phyloP scores from a whole-genome alignment of 1,140 invertebrate species.

The Protaetia brevitarsis region DNA sequence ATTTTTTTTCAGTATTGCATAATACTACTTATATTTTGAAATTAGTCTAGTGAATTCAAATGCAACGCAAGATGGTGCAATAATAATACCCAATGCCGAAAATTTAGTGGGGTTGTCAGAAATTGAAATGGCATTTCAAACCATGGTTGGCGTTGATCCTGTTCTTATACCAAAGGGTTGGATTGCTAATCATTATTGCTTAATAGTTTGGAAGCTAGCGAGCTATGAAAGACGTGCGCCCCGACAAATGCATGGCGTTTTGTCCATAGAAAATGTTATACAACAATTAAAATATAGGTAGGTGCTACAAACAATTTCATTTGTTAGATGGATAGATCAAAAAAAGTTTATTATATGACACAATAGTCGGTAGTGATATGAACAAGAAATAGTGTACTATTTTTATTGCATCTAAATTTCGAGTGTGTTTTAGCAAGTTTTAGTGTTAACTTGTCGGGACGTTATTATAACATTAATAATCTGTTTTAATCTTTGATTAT shows the following conservation, averaged over 20 bases:
- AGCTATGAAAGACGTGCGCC: constrained; percentile 63
- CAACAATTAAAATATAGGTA: constrained; percentile 75
- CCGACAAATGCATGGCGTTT: constrained; percentile 43
- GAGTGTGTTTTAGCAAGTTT: no score
- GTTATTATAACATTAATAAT: no score
- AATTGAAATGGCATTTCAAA: constrained; percentile 61
- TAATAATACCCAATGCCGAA: constrained; percentile 51
- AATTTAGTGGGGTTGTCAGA: constrained; percentile 54
- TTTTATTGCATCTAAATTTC: no score
- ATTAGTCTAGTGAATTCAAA: constrained; percentile 37
- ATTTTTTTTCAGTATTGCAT: constrained; percentile 22
- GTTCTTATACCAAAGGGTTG: constrained; percentile 65
- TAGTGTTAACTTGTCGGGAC: no score
- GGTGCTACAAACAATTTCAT: background rate
- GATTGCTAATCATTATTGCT: constrained; percentile 76
- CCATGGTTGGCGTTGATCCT: constrained; percentile 65
- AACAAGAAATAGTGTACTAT: no score
- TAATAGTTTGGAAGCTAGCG: constrained; percentile 82
- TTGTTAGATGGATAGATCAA: background rate
- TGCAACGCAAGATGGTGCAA: constrained; percentile 50
- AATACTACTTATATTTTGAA: background rate
- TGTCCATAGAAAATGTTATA: constrained; percentile 67
- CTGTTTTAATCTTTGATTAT: no score
- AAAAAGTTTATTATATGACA: background rate
- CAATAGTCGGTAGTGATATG: no score